Conservation (phyloP, 2,797 vertebrate genomes). For the Thripadectes ignobilis region DNA sequence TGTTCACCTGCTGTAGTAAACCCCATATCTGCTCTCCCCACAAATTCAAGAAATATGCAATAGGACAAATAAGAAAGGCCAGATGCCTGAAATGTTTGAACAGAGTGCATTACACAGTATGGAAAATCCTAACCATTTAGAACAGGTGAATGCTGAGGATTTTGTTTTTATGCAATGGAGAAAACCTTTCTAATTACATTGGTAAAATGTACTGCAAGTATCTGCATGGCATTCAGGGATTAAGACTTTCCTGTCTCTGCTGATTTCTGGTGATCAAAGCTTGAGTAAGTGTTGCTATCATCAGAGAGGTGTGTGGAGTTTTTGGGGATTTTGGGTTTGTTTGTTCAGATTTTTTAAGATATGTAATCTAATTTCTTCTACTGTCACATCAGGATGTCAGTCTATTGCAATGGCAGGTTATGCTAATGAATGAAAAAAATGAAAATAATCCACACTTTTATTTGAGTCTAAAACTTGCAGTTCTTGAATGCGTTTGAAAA, state of each 20-base stretch:
- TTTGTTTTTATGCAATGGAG: not conserved
- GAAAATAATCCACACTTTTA: not conserved
- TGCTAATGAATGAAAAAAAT: not conserved
- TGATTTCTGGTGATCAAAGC: not conserved
- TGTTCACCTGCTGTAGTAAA: not conserved
- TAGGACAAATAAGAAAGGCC: not conserved
- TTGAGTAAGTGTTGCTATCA: not conserved
- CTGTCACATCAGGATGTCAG: not conserved
- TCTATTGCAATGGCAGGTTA: not conserved
- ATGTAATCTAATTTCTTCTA: not conserved
- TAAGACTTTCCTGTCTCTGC: not conserved
- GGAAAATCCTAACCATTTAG: not conserved
- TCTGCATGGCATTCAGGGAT: not conserved
- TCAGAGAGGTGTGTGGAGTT: fast-evolving
- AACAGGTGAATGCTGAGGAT: not conserved
- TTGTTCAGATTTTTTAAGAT: not conserved
- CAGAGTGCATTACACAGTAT: not conserved
- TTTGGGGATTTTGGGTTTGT: fast-evolving
- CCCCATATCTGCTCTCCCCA: not conserved
- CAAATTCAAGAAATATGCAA: not conserved
- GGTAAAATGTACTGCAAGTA: not conserved
- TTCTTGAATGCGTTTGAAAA: not conserved
- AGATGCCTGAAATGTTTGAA: not conserved
- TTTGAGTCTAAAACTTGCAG: not conserved
- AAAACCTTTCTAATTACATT: not conserved